These are phyloP conservation scores for Verasper variegatus DNA, from an alignment of 2,113 vertebrate genomes.

Conservation along the genomic window DNA sequence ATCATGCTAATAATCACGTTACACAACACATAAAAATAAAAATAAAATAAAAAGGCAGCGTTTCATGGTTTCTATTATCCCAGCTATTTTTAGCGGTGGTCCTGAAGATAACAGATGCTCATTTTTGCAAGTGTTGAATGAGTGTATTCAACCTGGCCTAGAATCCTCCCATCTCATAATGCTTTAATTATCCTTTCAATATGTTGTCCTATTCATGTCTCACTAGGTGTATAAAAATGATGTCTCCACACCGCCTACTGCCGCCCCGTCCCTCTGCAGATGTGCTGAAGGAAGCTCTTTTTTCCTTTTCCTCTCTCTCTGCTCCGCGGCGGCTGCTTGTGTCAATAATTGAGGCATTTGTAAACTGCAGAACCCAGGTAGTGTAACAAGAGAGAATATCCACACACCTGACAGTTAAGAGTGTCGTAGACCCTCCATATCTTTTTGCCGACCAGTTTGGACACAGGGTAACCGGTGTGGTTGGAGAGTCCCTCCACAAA, in stretches of 20 bases:
- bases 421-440: constrained; percentile 76
- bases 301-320: constrained; percentile 6
- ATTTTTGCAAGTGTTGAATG: constrained; percentile 71
- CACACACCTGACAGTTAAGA: constrained; percentile 74
- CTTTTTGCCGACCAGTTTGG: constrained; percentile 64
- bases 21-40: constrained; percentile 38
- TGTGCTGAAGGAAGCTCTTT: constrained; percentile 16
- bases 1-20: constrained; percentile 53
- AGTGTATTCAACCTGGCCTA: constrained; percentile 59
- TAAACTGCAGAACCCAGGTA: neutral
- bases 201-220: constrained; percentile 54
- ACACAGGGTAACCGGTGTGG: constrained; percentile 71
- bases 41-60: constrained; percentile 24
- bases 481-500: constrained; percentile 75
- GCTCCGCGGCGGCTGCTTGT: constrained; percentile 16
- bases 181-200: constrained; percentile 69
- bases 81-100: constrained; percentile 69
- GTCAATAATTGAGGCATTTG: constrained; percentile 3
- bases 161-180: constrained; percentile 54
- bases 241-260: neutral
- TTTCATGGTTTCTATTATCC: constrained; percentile 58
- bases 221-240: constrained; percentile 32
- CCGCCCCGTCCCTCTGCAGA: constrained; percentile 18
- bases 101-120: constrained; percentile 74
- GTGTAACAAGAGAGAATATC: neutral